phyloP scores from a whole-genome alignment of 2,113 vertebrate genomes.

The Semnornis frantzii region DNA sequence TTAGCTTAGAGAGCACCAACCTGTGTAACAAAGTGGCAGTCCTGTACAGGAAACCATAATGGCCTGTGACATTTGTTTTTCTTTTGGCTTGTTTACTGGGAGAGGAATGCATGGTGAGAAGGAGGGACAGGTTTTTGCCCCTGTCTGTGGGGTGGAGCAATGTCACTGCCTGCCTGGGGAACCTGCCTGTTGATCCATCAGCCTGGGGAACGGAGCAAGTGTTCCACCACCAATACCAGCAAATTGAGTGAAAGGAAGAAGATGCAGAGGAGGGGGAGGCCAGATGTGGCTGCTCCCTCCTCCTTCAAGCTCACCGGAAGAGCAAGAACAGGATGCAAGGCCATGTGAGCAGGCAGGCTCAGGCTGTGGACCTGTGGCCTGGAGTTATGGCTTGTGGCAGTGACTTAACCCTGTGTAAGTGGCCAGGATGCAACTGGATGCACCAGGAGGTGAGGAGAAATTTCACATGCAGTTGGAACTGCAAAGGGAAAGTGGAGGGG shows the following conservation, averaged over 20 bases:
- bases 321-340: rapidly evolving
- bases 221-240: background rate
- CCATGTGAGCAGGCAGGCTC: rapidly evolving
- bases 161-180: background rate
- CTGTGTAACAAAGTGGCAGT: background rate
- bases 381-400: background rate
- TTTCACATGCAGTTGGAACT: conserved; percentile 36
- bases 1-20: background rate
- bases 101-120: background rate
- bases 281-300: background rate
- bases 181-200: background rate
- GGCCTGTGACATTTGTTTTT: background rate
- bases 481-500: background rate
- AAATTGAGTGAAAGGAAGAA: background rate
- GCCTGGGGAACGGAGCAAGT: background rate
- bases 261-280: background rate
- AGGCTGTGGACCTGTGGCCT: background rate
- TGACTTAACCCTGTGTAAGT: background rate
- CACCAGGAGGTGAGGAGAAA: background rate
- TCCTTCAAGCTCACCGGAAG: background rate
- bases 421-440: background rate
- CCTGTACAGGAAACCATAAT: background rate
- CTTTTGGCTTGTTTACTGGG: background rate
- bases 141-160: background rate
- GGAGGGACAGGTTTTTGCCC: background rate